These are phyloP conservation scores for Sphaerophoria taeniata DNA, from an alignment of 2,888 invertebrate species.

Conservation along the genomic window DNA sequence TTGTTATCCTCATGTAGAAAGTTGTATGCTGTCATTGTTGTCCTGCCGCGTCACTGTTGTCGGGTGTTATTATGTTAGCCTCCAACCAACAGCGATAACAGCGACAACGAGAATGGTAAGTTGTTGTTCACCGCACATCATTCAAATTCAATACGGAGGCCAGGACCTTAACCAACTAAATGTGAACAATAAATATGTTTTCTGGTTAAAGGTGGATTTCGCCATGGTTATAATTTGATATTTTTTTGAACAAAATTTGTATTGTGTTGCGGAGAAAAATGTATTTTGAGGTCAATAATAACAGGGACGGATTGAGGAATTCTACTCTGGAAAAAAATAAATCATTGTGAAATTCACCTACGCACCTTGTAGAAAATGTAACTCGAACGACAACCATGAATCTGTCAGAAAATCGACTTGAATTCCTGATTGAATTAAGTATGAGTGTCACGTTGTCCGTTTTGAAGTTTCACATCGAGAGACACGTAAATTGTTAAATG, in stretches of 20 bases:
- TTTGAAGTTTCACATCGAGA: conserved; percentile 63
- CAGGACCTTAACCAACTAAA: conserved; percentile 45
- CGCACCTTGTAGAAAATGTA: background rate
- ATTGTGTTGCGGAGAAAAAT: too few species aligned
- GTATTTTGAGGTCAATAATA: too few species aligned
- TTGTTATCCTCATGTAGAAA: conserved; percentile 59
- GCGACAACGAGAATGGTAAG: conserved; percentile 43
- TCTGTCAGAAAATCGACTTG: conserved; percentile 35
- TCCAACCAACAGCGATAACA: conserved; percentile 18
- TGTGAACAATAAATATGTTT: conserved; percentile 9
- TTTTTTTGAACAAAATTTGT: background rate
- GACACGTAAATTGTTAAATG: conserved; percentile 74
- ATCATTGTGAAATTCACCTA: conserved; percentile 5
- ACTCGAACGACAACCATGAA: conserved; percentile 2
- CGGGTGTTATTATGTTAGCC: conserved; percentile 61
- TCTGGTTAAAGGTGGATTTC: conserved; percentile 4
- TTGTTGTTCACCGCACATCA: conserved; percentile 52
- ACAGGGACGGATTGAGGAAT: too few species aligned
- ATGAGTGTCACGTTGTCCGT: conserved; percentile 71
- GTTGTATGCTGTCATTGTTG: conserved; percentile 67
- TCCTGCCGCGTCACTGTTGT: conserved; percentile 42
- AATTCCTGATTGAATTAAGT: conserved; percentile 69
- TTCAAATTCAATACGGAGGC: conserved; percentile 69
- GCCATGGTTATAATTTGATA: background rate
- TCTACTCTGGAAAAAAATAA: too few species aligned